Base-by-base conservation (phyloP, 2,888 invertebrate species). In the Troilus luridus region DNA sequence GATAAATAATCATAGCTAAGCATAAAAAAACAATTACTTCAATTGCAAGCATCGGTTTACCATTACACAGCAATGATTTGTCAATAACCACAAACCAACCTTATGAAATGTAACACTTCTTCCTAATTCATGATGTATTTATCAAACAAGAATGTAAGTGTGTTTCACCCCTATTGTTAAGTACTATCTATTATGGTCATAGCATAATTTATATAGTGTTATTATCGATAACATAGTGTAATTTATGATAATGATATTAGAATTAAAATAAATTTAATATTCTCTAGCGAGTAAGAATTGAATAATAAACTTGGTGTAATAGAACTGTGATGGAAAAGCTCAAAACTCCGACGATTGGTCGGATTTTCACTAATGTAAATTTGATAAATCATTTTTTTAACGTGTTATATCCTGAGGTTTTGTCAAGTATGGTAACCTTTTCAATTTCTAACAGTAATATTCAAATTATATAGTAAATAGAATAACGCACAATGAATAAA, bases 321-420 rank as follows among this genome's bases (percentile, higher is more conserved):
- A 88, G 60, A 88, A 62, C 88, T 88, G 88, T 88, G 88, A 88
- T 88, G 88, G 88, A 41, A 88, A 88, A 88, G 88, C 88, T 88
- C 88, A 88, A 88, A 62, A 60, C 27, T 17, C 72, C 27, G 72
- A 77, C 41, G 8, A 41, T 9, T 27, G 7, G 72, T 77, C 27
- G 27, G 27, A 77, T 77, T 77, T 77, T 77, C 17, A 27, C 41
- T 41, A 41, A 41, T 41, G 27, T 77, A 77, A 77, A 77, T 77
- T 77, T 77, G 72, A 77, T 77, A 67, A 24, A 41, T 17, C 27
- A 77, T 77, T 77, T 77, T 77, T 17, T 77, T 41, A 41, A 77
- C 17, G 5, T 27, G 17, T 8, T 27, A 77, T 41, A 41, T 27
- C 8, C 41, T 14, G 17, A 41, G 12, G 8, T 77, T 27, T 77